These are phyloP conservation scores for Neotragus pygmaeus DNA, from an alignment of 2,113 vertebrate genomes.

Conservation along the genomic window DNA sequence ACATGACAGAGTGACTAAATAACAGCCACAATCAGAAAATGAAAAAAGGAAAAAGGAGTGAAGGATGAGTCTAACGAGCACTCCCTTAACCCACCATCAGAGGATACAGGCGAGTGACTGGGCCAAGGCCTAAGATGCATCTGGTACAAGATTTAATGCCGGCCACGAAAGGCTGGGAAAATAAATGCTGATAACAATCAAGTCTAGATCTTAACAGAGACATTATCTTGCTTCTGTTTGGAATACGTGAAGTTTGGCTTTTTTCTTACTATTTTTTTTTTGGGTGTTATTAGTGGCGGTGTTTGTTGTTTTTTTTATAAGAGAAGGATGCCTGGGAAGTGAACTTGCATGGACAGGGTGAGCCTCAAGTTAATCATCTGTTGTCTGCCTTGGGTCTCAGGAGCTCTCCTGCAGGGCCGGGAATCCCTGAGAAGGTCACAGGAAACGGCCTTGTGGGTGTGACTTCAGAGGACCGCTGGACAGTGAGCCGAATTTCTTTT, in stretches of 20 bases:
- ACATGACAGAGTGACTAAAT: fast-evolving
- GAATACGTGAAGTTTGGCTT: not conserved
- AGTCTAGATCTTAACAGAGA: not conserved
- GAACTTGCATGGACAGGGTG: slow-evolving; percentile 63
- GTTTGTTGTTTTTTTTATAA: slow-evolving; percentile 21
- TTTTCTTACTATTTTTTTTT: not conserved
- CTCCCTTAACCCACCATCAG: fast-evolving
- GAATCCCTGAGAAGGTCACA: slow-evolving; percentile 81
- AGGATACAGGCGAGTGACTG: not conserved
- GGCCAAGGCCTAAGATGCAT: not conserved
- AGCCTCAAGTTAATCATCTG: slow-evolving; percentile 73
- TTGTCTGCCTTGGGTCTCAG: slow-evolving; percentile 48
- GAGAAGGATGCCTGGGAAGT: slow-evolving; percentile 47
- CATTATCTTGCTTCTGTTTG: not conserved
- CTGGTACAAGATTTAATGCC: not conserved
- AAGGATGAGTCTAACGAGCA: not conserved
- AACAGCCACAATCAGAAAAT: not conserved
- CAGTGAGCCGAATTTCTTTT: slow-evolving; percentile 85
- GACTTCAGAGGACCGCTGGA: slow-evolving; percentile 82
- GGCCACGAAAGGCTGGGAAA: not conserved
- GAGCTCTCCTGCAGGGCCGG: slow-evolving; percentile 54
- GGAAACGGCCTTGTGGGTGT: slow-evolving; percentile 83
- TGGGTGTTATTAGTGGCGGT: not conserved
- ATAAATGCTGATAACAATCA: slow-evolving; percentile 7
- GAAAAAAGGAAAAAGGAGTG: not conserved